Conservation (phyloP, 2,888 invertebrate genomes). For the Nymphalis polychloros region DNA sequence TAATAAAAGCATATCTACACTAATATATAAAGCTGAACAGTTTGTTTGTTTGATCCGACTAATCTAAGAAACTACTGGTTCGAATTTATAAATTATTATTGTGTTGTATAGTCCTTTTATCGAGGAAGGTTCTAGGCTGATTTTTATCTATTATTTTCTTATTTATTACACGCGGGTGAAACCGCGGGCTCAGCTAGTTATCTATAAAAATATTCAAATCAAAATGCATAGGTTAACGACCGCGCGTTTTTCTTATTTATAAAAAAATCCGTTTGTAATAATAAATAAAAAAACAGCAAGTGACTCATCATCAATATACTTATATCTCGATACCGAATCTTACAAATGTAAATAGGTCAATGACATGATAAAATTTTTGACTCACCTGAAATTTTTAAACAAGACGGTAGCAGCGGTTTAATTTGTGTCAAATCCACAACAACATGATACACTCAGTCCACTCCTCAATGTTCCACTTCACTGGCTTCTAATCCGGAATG, state of each 20-base stretch:
- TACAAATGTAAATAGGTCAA: constrained; percentile 9
- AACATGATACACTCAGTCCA: constrained; percentile 56
- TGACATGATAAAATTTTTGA: constrained; percentile 16
- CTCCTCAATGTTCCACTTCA: constrained; percentile 43
- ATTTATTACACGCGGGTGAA: too few species aligned
- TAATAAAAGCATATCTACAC: too few species aligned
- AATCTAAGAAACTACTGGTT: too few species aligned
- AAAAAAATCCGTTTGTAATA: neutral
- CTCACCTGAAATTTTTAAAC: constrained; percentile 48
- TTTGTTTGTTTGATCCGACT: too few species aligned
- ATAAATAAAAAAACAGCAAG: neutral
- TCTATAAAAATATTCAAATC: neutral
- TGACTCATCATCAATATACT: too few species aligned
- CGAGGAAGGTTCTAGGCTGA: too few species aligned
- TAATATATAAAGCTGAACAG: too few species aligned
- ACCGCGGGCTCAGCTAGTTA: too few species aligned
- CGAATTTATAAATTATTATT: too few species aligned
- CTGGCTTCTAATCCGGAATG: constrained; percentile 36
- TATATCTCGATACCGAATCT: neutral
- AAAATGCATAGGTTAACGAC: neutral
- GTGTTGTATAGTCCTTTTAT: too few species aligned
- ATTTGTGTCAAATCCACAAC: constrained; percentile 54
- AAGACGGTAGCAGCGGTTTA: constrained; percentile 43
- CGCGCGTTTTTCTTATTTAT: neutral
- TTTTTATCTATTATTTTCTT: too few species aligned